Evolutionary conservation across 2,888 invertebrate species (phyloP).

Genomic region (Metallyticus violacea): DNA sequence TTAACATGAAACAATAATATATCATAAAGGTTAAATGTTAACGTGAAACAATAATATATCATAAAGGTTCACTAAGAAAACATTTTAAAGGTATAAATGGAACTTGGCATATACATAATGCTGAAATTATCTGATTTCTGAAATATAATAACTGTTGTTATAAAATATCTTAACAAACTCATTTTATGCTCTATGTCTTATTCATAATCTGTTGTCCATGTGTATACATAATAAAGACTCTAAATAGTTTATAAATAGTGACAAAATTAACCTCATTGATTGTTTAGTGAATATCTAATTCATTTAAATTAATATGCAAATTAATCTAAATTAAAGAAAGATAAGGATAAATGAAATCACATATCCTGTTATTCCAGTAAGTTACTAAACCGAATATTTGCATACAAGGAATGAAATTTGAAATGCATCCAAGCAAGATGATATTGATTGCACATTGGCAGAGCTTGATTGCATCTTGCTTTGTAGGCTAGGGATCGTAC

Average conservation of each 20-base stretch:
- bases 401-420: constrained; percentile 14
- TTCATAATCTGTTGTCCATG: not conserved
- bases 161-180: too few relatives aligned
- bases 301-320: not conserved
- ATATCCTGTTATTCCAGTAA: not conserved
- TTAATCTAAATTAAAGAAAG: too few relatives aligned
- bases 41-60: too few relatives aligned
- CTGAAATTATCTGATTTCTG: too few relatives aligned
- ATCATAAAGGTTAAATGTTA: too few relatives aligned
- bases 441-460: not conserved
- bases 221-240: not conserved
- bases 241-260: not conserved
- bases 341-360: not conserved
- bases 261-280: not conserved
- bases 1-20: too few relatives aligned
- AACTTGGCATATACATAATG: too few relatives aligned
- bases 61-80: too few relatives aligned
- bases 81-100: too few relatives aligned
- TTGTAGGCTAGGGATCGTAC: constrained; percentile 58
- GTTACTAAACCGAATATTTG: too few relatives aligned
- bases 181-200: too few relatives aligned
- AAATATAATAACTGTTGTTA: too few relatives aligned
- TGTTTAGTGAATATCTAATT: not conserved
- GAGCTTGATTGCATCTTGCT: constrained; percentile 31
- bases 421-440: constrained; percentile 24